Evolutionary conservation across 2,113 vertebrate genomes (phyloP), one percentile per base, ranked within the genome.

Genomic region (Cathartes aura): DNA sequence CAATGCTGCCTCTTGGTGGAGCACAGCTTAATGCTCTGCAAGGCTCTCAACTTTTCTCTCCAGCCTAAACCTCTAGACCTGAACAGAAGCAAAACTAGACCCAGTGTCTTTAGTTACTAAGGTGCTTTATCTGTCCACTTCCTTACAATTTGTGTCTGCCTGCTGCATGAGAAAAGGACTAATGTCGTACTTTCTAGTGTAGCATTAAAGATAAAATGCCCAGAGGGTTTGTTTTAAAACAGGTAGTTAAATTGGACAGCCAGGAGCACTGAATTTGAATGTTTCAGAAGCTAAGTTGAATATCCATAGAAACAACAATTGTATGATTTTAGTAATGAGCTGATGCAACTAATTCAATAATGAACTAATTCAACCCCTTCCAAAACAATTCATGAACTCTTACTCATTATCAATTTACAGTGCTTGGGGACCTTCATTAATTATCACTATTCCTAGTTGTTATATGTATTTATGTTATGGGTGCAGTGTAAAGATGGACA

Each of bases 281-380:
- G 62, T 79, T 95, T 94, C 56, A 22, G 90, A 92, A 92, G 45
- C 50, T 16, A 26, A 84, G 40, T 13, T 72, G 70, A 89, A 67
- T 71, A 87, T 72, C 80, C 60, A 58, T 5, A 42, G 91, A 82
- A 76, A 82, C 66, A 96, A 89, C 73, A 93, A 91, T 24, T 68
- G 58, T 24, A 64, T 50, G 62, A 38, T 72, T 91, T 89, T 36
- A 79, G 66, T 89, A 89, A 84, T 68, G 60, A 89, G 58, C 73
- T 89, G 93, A 87, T 89, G 92, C 55, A 71, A 58, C 68, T 81
- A 83, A 90, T 92, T 84, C 80, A 95, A 84, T 87, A 74, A 94
- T 48, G 64, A 75, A 81, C 42, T 42, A 89, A 91, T 90, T 91
- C 73, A 94, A 58, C 6, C 34, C 22, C 74, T 91, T 94, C 70